A percentile compares a stretch with the other conserved stretches of the same genome.
Conservation (phyloP, 37 sponge, comb jelly and placozoan genomes). For the Tethya wilhelma region DNA sequence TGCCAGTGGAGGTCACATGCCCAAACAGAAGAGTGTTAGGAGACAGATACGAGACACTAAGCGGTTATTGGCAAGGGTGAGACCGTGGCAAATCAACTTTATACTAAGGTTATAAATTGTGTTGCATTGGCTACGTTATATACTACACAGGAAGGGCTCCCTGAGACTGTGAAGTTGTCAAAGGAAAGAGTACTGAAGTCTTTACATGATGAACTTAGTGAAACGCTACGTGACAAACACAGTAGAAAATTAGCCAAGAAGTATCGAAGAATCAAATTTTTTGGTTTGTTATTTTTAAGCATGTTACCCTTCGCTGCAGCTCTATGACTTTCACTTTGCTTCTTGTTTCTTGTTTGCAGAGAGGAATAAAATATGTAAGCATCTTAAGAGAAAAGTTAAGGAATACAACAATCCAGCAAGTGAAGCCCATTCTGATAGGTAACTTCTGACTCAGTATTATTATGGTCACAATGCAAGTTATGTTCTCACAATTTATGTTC, state of each 20-base stretch:
- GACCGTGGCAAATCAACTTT: background rate
- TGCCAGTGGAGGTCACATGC: background rate
- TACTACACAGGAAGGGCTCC: conserved; percentile 43
- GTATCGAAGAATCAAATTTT: conserved; percentile 58
- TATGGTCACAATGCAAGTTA: background rate
- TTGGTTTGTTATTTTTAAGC: conserved; percentile 22
- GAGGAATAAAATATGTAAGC: conserved; percentile 1
- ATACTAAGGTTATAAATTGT: too few species aligned
- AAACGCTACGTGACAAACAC: background rate
- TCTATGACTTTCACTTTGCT: background rate
- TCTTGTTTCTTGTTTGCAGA: background rate
- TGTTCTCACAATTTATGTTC: background rate
- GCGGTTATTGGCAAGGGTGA: conserved; percentile 28
- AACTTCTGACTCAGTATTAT: too few species aligned
- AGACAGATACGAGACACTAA: conserved; percentile 36
- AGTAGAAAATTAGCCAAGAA: conserved; percentile 36
- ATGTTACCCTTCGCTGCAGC: background rate
- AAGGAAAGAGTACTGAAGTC: conserved; percentile 40
- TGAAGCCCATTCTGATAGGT: too few species aligned
- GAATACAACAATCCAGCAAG: too few species aligned
- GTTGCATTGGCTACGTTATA: too few species aligned
- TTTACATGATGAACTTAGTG: conserved; percentile 2
- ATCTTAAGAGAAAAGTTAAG: background rate
- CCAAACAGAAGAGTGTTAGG: conserved; percentile 16
- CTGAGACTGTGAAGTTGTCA: conserved; percentile 46